Base-by-base conservation (phyloP, 1,140 invertebrate species). In the Oppia nitens region DNA sequence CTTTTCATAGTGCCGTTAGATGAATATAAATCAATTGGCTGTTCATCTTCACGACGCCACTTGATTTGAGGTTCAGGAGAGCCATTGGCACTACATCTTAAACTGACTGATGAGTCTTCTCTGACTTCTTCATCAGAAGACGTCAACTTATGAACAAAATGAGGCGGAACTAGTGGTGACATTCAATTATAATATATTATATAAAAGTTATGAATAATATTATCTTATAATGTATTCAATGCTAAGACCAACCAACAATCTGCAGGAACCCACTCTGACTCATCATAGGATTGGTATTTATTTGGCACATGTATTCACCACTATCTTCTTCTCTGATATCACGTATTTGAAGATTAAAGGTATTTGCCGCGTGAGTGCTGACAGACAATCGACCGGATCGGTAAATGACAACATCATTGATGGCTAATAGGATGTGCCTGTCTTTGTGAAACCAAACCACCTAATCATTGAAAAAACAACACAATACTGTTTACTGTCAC, bases 351-450 rank as follows among this genome's bases (percentile, higher is more conserved):
- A 61, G 26, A 45, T 56, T 56, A 28, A 61, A 61, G 27, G 54
- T 56, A 3, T 20, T 61, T 21, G 32, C 24, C 21, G 54, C 54
- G 27, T 59, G 53, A 55, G 17, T 59, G 11, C 56, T 45, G 3
- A 61, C 60, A 1, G 21, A 40, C 11, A 61, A 24, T 20, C 87
- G 77, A 67, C 83, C 82, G 70, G 88, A 90, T 72, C 88, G 87
- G 6, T 86, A 87, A 62, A 92, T 87, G 47, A 90, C 85, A 69
- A 86, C 84, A 61, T 79, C 83, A 54, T 87, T 85, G 61, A 91
- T 85, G 59, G 86, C 86, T 63, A 92, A 73, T 67, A 92, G 87
- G n/a, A 86, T 89, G 73, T 90, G 87, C 55, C 86, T 87, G 71
- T 89, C 86, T 48, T 87, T 85, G 61, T 85, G 78, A 66, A 92